Percentiles rank a stretch among this genome's conserved stretches.
Evolutionary conservation across 2,888 invertebrate species (phyloP).

Genomic region (Torymus aiolomorphi): DNA sequence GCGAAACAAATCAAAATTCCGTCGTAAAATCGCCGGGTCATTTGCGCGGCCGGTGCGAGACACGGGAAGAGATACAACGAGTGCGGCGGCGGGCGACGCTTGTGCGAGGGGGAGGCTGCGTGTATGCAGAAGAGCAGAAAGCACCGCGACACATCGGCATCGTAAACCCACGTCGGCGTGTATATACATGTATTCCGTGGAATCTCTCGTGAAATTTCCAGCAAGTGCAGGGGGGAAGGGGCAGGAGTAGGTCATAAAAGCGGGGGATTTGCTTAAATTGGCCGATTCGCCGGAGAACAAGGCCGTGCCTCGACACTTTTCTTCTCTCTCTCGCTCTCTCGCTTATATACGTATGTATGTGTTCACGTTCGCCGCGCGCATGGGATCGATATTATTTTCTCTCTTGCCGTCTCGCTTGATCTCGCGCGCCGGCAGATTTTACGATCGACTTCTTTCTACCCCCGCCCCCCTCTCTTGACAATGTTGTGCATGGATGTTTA

Average conservation of each 20-base stretch:
- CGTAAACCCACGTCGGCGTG: constrained; percentile 21
- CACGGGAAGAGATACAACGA: not conserved
- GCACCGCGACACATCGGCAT: constrained; percentile 7
- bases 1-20: constrained; percentile 33
- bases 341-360: not conserved
- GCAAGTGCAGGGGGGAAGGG: not conserved
- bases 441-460: constrained; percentile 4
- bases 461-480: not conserved
- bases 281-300: constrained; percentile 36
- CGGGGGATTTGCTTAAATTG: constrained; percentile 53
- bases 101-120: not conserved
- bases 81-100: not conserved
- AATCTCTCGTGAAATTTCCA: constrained; percentile 42
- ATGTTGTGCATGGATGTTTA: not conserved
- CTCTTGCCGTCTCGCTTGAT: constrained; percentile 11
- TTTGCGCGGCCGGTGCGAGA: not conserved
- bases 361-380: not conserved
- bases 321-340: constrained; percentile 16
- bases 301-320: constrained; percentile 37
- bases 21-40: constrained; percentile 31
- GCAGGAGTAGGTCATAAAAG: constrained; percentile 39
- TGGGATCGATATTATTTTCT: constrained; percentile 24
- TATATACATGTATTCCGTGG: constrained; percentile 13
- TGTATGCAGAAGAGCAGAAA: constrained; percentile 27
- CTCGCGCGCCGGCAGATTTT: constrained; percentile 6